Base-by-base conservation (phyloP, 2,888 invertebrate genomes). In the Stenodera caucasica region DNA sequence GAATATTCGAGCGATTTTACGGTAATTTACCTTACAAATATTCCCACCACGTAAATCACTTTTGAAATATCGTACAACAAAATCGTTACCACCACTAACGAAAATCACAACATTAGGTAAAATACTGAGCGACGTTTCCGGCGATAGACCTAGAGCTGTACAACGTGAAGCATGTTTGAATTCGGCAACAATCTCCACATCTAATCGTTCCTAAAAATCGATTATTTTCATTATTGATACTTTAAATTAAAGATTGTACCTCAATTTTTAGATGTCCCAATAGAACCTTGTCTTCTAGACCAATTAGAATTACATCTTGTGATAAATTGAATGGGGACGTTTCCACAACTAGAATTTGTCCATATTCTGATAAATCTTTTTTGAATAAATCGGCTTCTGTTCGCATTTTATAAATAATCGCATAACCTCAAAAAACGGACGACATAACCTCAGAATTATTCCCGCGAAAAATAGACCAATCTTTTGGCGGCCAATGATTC, bases 301-400 rank as follows among this genome's bases (percentile, higher is more conserved):
- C 88, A 49, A 88, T 81, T 54, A 87, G 83, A 60, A 88, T 77
- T 50, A 88, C 77, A 76, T 88, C 85, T 68, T 85, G 85, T 1
- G 87, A 88, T 83, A 86, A 87, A 73, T 88, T 86, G 68, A 82
- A 87, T 1, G 84, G 83, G 14, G 88, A 88, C 63, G 87, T 83
- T 72, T 86, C 84, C 23, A 87, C 83, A 60, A 80, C 81, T 49
- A 82, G 79, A 49, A 88, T 84, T 74, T 84, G 82, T 18, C 85
- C 84, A 53, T 81, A 72, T 66, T 79, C 75, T 11, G 74, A 68
- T 57, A 88, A 82, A 65, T 81, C 78, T 23, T 86, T 77, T 37
- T 80, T 77, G 63, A 82, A 83, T 8, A 55, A 11, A 33, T 50
- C 33, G 1, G 33, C 23, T n/a, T 60, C 40, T 2, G 35, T 23